Base-by-base conservation (phyloP, 2,797 vertebrate genomes). In the Astyanax mexicanus region DNA sequence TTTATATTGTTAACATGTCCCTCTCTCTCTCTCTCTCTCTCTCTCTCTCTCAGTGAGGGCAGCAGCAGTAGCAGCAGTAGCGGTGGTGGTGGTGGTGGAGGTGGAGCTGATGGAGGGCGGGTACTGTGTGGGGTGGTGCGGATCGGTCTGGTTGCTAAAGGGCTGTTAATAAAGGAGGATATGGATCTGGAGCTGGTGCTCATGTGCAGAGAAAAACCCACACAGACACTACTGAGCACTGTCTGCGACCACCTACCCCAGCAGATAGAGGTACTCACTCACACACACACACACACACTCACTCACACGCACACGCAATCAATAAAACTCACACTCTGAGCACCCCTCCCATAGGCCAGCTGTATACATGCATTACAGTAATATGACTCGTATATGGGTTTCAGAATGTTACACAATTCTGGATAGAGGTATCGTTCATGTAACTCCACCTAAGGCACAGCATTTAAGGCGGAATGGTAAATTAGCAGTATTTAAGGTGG, bases 121-220 rank as follows among this genome's bases (percentile, higher is more conserved):
- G 92, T 93, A 3, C 92, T 99, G 84, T 98, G 97, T 85, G 98
- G 98, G 1, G 98, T 99, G 84, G 95, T 99, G 94, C 94, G 98
- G 86, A 97, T 99, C 80, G 98, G 98, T 70, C 93, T 98, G 86
- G 98, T 99, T 83, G 96, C 98, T 77, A 99, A 99, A 92, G 98
- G 98, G 80, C 93, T 99, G 82, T 93, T 99, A 86, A 98, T 99
- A 91, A 99, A 98, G 91, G 98, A 96, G 5, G 98, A 99, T 87
- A 96, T 99, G 96, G 96, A 99, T 86, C 92, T 99, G 91, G 97
- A 98, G 89, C 91, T 99, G 89, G 98, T 99, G 90, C 94, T 99
- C 86, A 95, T 99, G 97, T 99, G 98, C 87, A 93, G 95, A 92
- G 96, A 98, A 90, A 99, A 97, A 83, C 97, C 98, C 87, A 98